Percentiles rank a stretch among this genome's conserved stretches.
These are phyloP conservation scores for Pedionomus torquatus DNA, from an alignment of 2,113 vertebrate genomes.

Conservation along the genomic window DNA sequence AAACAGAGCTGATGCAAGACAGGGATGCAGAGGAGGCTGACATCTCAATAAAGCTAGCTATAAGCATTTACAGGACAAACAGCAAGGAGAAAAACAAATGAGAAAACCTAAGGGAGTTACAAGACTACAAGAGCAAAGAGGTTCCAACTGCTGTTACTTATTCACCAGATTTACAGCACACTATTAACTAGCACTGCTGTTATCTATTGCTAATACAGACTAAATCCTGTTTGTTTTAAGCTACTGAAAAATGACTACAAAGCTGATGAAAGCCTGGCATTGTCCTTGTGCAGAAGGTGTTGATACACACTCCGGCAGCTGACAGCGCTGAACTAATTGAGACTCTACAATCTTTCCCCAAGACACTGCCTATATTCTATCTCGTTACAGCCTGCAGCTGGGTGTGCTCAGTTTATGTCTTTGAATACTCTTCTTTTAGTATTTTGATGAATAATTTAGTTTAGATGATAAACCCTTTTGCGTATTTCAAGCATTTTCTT, in stretches of 20 bases:
- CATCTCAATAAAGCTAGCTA: background rate
- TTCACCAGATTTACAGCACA: background rate
- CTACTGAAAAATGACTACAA: background rate
- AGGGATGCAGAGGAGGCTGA: background rate
- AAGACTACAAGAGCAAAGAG: background rate
- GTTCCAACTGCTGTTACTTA: background rate
- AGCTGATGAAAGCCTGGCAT: background rate
- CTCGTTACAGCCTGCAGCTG: background rate
- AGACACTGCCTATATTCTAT: constrained; percentile 43
- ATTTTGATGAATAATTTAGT: constrained; percentile 66
- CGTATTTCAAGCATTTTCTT: background rate
- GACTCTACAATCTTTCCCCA: constrained; percentile 40
- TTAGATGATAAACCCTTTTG: constrained; percentile 2
- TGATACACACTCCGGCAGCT: background rate
- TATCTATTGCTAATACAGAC: background rate
- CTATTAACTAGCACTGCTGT: background rate
- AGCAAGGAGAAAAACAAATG: background rate
- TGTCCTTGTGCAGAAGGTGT: background rate
- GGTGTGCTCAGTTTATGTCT: background rate
- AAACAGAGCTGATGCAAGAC: background rate
- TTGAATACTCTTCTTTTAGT: constrained; percentile 13
- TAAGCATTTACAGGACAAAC: background rate
- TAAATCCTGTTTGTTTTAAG: constrained; percentile 20
- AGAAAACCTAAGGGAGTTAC: background rate
- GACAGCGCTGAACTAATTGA: constrained; percentile 17